Evolutionary conservation across 2,797 vertebrate genomes (phyloP).

Genomic region (Smutsia temminckii): DNA sequence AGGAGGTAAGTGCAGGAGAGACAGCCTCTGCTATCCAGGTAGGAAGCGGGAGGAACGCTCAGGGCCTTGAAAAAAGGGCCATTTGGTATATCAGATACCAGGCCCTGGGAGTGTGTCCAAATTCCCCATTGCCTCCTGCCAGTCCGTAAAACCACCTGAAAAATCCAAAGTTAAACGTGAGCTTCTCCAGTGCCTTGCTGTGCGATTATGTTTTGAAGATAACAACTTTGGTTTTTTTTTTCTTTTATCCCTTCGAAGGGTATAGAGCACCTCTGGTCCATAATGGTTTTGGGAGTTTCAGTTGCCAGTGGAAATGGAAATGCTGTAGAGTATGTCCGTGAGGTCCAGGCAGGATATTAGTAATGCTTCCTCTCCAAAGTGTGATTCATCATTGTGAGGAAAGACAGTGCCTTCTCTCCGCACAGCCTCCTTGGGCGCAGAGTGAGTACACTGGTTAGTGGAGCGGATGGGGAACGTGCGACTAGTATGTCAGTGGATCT

Average conservation of each 20-base stretch:
- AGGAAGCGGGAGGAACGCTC: background rate
- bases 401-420: background rate
- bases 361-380: background rate
- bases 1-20: background rate
- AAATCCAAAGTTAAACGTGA: background rate
- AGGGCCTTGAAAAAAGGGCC: background rate
- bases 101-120: background rate
- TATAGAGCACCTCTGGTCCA: background rate
- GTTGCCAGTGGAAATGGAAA: background rate
- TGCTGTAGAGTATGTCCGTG: background rate
- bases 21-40: background rate
- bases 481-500: too few relatives aligned
- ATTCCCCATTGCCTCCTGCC: background rate
- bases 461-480: background rate
- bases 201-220: background rate
- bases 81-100: background rate
- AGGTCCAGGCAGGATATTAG: background rate
- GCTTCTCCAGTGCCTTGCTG: background rate
- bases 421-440: background rate
- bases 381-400: background rate
- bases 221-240: background rate
- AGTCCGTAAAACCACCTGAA: background rate
- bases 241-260: rapidly evolving
- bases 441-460: background rate
- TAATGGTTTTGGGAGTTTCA: background rate